Base-by-base conservation (phyloP, 2,113 vertebrate genomes). In the Ploceus nigricollis region DNA sequence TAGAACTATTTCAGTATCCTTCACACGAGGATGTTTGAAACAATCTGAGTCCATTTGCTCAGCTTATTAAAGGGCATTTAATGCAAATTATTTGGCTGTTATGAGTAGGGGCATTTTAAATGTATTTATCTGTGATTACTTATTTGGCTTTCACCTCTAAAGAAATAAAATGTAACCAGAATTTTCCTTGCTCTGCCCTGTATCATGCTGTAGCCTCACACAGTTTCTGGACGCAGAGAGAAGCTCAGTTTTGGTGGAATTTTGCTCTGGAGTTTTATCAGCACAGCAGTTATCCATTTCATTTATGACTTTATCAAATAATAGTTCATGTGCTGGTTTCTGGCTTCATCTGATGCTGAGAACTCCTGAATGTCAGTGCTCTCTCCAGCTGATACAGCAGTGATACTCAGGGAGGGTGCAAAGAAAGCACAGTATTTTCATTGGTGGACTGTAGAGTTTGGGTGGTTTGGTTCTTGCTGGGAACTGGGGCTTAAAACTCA, bases 271-370 rank as follows among this genome's bases (percentile, higher is more conserved):
- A 35, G 48, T 42, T 79, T 40, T 37, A 13, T 54, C 45, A 75
- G 42, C 51, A 15, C 8, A 39, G 51, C 28, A 51, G 44, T 66
- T 44, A 6, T 48, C 64, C 24, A 11, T 33, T 87, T 76, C 13
- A 54, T 56, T 33, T 50, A 2, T 94, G 79, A 39, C 89, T 96
- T 94, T 15, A 14, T 39, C 2, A 11, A 50, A 28, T 25, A 27
- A 37, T 31, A 7, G 30, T 40, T 73, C 2, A 0, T 8, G 13
- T 30, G 12, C 20, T 37, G 56, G 14, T 64, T 88, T 72, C 31
- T 88, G 58, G 28, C 82, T 92, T 87, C 71, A 65, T 66, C 56
- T 47, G n/a, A 11, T 69, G 94, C 89, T 96, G 20, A 14, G 25
- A 65, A 2, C 20, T 30, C 31, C n/a, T 73, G 64, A 31, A 8